phyloP scores from a whole-genome alignment of 2,797 vertebrate species.

The Emys orbicularis region DNA sequence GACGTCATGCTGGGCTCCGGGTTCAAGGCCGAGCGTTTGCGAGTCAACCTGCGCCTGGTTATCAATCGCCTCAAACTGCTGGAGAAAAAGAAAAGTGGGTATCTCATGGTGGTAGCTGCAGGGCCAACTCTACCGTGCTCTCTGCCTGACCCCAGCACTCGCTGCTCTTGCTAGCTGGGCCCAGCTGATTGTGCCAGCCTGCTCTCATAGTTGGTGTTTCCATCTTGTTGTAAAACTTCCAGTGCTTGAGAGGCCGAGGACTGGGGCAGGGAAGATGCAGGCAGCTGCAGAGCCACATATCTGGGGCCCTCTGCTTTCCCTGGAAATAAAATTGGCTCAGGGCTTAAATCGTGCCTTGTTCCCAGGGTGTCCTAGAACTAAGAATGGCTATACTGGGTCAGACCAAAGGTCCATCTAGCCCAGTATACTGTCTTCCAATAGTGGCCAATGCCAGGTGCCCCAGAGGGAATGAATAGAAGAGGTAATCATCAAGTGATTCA shows the following conservation, averaged over 20 bases:
- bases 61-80: conserved; percentile 97
- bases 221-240: neutral
- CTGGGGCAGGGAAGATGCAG: accelerated
- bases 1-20: conserved; percentile 91
- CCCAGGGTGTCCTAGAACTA: accelerated
- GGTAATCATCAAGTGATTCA: too few species aligned
- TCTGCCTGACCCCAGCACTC: neutral
- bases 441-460: too few species aligned
- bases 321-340: neutral
- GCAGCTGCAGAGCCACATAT: neutral
- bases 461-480: too few species aligned
- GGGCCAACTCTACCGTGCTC: neutral
- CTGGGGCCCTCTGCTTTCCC: neutral
- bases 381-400: neutral
- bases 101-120: neutral
- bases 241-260: neutral
- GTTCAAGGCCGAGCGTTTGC: conserved; percentile 94
- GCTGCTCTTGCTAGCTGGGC: neutral
- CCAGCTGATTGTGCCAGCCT: neutral
- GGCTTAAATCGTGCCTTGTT: accelerated
- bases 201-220: neutral
- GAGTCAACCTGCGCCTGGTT: conserved; percentile 95
- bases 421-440: too few species aligned
- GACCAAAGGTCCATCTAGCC: too few species aligned
- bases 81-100: conserved; percentile 99